Conservation (phyloP, 2,888 invertebrate species). For the Hypsopygia costalis region DNA sequence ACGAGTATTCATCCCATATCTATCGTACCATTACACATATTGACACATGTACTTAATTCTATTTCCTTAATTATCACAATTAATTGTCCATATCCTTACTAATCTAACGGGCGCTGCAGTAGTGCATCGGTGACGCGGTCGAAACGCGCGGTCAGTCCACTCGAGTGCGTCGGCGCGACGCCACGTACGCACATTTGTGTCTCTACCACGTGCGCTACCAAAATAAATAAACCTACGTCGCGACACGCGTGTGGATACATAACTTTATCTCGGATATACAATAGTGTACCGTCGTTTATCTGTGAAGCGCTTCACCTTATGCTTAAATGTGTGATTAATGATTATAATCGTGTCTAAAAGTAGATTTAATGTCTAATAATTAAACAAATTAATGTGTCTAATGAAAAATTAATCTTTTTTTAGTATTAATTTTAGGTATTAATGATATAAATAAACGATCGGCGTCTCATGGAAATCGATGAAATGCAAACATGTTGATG, state of each 20-base stretch:
- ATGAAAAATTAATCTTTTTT: too few species aligned
- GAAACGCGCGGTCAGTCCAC: conserved; percentile 70
- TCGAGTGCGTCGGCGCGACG: conserved; percentile 63
- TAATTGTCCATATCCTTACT: conserved; percentile 45
- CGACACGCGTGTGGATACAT: conserved; percentile 23
- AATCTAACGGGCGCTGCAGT: conserved; percentile 57
- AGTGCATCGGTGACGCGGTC: conserved; percentile 49
- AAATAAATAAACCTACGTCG: conserved; percentile 44
- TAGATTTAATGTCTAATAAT: too few species aligned
- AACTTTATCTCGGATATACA: conserved; percentile 8
- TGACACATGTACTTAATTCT: conserved; percentile 10
- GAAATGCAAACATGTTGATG: conserved; percentile 72
- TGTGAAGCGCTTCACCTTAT: too few species aligned
- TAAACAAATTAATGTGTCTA: too few species aligned
- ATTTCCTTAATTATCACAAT: conserved; percentile 18
- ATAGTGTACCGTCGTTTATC: not conserved
- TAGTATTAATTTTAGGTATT: too few species aligned
- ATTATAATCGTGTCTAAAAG: too few species aligned
- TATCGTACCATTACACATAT: not conserved
- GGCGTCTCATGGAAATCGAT: conserved; percentile 57
- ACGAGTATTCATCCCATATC: too few species aligned
- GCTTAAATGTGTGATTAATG: too few species aligned
- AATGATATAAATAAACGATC: not conserved
- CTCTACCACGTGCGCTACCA: conserved; percentile 47
- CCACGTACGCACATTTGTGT: conserved; percentile 40